phyloP scores from a whole-genome alignment of 2,113 vertebrate species.

The Calyptomena viridis region DNA sequence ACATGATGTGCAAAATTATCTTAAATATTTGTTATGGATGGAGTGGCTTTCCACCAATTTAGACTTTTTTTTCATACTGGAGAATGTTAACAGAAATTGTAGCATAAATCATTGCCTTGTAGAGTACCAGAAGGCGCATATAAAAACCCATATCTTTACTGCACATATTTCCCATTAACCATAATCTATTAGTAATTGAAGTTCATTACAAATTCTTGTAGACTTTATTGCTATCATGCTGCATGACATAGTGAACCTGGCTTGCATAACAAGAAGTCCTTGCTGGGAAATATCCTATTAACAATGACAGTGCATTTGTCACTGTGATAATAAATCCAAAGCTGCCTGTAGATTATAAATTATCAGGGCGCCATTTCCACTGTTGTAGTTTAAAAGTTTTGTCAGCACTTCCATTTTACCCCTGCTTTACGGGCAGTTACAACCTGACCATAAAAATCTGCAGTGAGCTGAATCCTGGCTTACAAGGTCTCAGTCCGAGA shows the following conservation, averaged over 20 bases:
- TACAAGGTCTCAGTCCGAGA: constrained; percentile 55
- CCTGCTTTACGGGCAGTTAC: constrained; percentile 67
- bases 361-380: constrained; percentile 74
- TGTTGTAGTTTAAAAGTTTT: constrained; percentile 74
- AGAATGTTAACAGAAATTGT: constrained; percentile 81
- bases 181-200: constrained; percentile 96
- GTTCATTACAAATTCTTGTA: constrained; percentile 95
- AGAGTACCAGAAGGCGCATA: constrained; percentile 79
- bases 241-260: constrained; percentile 86
- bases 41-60: constrained; percentile 72
- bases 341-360: constrained; percentile 81
- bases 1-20: constrained; percentile 72
- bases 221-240: constrained; percentile 87
- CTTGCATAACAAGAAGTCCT: constrained; percentile 90
- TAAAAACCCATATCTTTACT: constrained; percentile 86
- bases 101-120: constrained; percentile 82
- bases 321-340: constrained; percentile 91
- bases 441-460: constrained; percentile 70
- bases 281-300: constrained; percentile 86
- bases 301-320: constrained; percentile 95
- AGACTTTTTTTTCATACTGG: constrained; percentile 38
- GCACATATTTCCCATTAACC: constrained; percentile 93
- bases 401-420: constrained; percentile 72
- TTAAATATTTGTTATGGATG: constrained; percentile 77
- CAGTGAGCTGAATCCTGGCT: constrained; percentile 42